Evolutionary conservation across 2,888 invertebrate species (phyloP).

Genomic region (Amblyteles armatorius): DNA sequence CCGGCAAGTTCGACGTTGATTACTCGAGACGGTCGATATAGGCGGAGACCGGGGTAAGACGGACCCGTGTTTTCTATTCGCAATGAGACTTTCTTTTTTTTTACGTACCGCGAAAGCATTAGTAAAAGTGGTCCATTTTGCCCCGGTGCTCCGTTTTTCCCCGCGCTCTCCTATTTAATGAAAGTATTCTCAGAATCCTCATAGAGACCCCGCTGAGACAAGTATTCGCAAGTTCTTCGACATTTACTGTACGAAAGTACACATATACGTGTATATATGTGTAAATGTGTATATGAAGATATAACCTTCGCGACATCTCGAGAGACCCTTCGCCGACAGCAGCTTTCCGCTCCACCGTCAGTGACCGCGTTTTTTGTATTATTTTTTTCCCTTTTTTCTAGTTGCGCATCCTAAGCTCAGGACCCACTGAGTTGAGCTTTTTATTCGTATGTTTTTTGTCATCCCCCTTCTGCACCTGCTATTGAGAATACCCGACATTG

Average conservation of each 20-base stretch:
- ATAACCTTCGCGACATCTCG: slow-evolving; percentile 7
- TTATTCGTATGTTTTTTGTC: background rate
- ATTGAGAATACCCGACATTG: slow-evolving; percentile 6
- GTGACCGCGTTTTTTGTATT: background rate
- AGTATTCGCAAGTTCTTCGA: background rate
- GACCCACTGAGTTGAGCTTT: background rate
- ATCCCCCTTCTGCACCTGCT: background rate
- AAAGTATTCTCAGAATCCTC: background rate
- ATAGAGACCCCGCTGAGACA: background rate
- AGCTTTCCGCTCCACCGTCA: background rate
- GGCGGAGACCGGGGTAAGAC: background rate
- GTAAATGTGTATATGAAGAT: background rate
- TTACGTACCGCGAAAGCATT: background rate
- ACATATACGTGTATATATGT: background rate
- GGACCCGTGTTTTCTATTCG: background rate
- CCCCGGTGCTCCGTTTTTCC: too few relatives aligned
- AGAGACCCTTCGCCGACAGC: slow-evolving; percentile 8
- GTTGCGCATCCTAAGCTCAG: slow-evolving; percentile 7
- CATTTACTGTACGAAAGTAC: background rate
- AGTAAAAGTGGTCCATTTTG: background rate
- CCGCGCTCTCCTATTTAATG: background rate
- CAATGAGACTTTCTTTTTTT: background rate
- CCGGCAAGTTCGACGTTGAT: slow-evolving; percentile 9
- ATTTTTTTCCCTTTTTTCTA: background rate
- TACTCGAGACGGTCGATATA: background rate